Conservation (phyloP, 2,888 invertebrate genomes). For the Linhomoeus sp. region DNA sequence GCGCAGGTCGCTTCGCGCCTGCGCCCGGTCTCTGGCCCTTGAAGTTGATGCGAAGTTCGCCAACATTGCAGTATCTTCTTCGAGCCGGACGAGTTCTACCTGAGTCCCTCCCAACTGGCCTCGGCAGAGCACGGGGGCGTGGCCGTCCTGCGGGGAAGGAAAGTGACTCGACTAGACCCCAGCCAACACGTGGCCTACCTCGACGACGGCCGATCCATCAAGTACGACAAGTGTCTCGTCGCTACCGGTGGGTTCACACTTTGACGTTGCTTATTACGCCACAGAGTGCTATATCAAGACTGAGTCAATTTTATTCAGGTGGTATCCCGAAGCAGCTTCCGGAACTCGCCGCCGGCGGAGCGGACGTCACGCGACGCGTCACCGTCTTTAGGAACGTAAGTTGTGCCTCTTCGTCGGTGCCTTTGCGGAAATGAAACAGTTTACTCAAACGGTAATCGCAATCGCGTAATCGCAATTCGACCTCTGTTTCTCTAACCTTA, state of each 20-base stretch:
- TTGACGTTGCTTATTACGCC: no score
- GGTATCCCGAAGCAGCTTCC: slow-evolving; percentile 48
- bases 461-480: no score
- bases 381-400: slow-evolving; percentile 44
- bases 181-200: slow-evolving; percentile 38
- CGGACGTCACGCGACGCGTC: slow-evolving; percentile 43
- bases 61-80: slow-evolving; percentile 47
- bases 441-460: no score
- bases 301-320: slow-evolving; percentile 31
- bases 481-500: no score
- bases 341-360: slow-evolving; percentile 41
- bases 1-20: slow-evolving; percentile 40
- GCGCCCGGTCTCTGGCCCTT: slow-evolving; percentile 64
- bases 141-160: slow-evolving; percentile 58
- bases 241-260: slow-evolving; percentile 48
- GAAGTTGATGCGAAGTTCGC: slow-evolving; percentile 71
- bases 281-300: not conserved
- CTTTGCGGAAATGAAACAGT: no score
- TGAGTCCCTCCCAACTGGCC: slow-evolving; percentile 38
- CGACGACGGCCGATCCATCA: slow-evolving; percentile 47
- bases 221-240: slow-evolving; percentile 66
- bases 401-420: no score
- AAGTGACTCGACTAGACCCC: slow-evolving; percentile 33
- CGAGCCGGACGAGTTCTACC: slow-evolving; percentile 65
- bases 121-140: slow-evolving; percentile 53